phyloP scores from a whole-genome alignment of 1,140 invertebrate species.

The Capitella teleta region DNA sequence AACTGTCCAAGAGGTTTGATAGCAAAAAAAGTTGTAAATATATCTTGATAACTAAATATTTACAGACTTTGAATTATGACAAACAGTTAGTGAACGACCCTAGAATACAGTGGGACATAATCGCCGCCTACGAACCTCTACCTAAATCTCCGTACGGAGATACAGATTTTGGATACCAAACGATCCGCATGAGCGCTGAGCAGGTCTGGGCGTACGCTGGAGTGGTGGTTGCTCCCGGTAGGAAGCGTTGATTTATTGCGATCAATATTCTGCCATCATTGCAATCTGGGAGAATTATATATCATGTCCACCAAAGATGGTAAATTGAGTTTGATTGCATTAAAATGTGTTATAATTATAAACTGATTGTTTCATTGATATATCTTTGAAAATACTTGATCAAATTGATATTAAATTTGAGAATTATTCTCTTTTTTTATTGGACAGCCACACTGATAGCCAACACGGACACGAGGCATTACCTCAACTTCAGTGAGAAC shows the following conservation, averaged over 20 bases:
- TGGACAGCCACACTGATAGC: slow-evolving; percentile 44
- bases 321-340: too few species aligned
- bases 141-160: slow-evolving; percentile 43
- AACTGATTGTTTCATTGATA: slow-evolving; percentile 1
- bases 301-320: too few species aligned
- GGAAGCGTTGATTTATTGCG: neutral
- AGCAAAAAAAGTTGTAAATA: too few species aligned
- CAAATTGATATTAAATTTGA: too few species aligned
- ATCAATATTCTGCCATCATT: too few species aligned
- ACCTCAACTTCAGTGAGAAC: slow-evolving; percentile 41
- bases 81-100: slow-evolving; percentile 44
- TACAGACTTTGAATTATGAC: slow-evolving; percentile 45
- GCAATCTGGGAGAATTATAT: too few species aligned
- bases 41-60: too few species aligned
- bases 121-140: slow-evolving; percentile 34
- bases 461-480: slow-evolving; percentile 50
- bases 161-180: slow-evolving; percentile 42
- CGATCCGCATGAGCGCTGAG: slow-evolving; percentile 41
- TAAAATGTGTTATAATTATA: too few species aligned
- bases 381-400: too few species aligned
- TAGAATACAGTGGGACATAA: slow-evolving; percentile 37
- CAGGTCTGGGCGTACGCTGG: slow-evolving; percentile 40
- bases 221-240: slow-evolving; percentile 44
- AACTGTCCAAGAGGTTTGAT: slow-evolving; percentile 44
- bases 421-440: too few species aligned